Evolutionary conservation across 2,888 invertebrate genomes (phyloP).

Genomic region (Lasius fuliginosus): DNA sequence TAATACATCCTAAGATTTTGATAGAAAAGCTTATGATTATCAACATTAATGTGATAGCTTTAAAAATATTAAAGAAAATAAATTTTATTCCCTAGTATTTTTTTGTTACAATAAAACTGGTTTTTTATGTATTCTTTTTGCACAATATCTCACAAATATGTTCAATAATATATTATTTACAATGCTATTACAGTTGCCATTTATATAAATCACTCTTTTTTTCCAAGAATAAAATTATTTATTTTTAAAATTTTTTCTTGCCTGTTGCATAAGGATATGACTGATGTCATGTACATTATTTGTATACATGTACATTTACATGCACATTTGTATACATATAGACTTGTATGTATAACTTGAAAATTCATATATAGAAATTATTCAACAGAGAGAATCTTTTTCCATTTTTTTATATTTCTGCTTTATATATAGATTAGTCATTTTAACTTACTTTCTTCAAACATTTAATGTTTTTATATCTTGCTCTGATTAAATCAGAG

Average conservation of each 20-base stretch:
- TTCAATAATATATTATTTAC: slow-evolving; percentile 46
- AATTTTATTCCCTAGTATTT: slow-evolving; percentile 38
- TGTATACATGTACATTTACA: background rate
- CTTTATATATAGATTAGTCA: background rate
- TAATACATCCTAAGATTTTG: slow-evolving; percentile 32
- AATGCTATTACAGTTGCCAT: slow-evolving; percentile 20
- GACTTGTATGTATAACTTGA: slow-evolving; percentile 41
- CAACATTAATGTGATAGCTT: slow-evolving; percentile 13
- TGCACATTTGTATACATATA: background rate
- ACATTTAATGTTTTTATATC: slow-evolving; percentile 44
- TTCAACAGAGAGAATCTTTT: background rate
- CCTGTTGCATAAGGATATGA: background rate
- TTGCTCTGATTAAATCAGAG: slow-evolving; percentile 25
- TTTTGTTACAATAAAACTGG: background rate
- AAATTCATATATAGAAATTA: slow-evolving; percentile 52
- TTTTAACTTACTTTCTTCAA: slow-evolving; percentile 43
- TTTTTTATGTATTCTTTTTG: background rate
- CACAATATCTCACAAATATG: slow-evolving; percentile 4
- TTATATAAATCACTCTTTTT: slow-evolving; percentile 2
- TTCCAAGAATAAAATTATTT: slow-evolving; percentile 21
- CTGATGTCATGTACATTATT: background rate
- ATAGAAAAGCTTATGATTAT: slow-evolving; percentile 42
- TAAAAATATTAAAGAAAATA: slow-evolving; percentile 56
- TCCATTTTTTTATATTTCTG: slow-evolving; percentile 11
- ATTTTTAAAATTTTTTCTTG: slow-evolving; percentile 10